Conservation (phyloP, 2,113 vertebrate species). For the Malurus melanocephalus region DNA sequence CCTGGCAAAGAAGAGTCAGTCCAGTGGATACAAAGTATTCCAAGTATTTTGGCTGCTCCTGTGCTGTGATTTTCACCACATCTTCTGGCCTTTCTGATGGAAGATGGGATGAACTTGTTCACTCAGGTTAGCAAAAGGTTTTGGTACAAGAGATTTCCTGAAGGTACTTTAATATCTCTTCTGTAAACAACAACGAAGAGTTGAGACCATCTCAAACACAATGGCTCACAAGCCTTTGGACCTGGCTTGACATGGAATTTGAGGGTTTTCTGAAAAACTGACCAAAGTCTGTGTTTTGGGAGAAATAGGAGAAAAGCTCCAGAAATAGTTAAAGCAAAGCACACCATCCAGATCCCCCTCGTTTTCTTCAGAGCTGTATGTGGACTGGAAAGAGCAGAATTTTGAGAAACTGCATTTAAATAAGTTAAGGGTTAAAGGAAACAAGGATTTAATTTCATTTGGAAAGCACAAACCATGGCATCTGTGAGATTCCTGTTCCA, state of each 20-base stretch:
- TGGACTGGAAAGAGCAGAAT: background rate
- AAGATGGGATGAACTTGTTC: background rate
- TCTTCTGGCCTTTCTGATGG: background rate
- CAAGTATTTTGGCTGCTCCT: constrained; percentile 11
- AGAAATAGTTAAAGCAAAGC: background rate
- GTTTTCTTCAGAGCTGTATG: background rate
- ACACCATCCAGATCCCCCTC: too few species aligned
- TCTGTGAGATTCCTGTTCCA: background rate
- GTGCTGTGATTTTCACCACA: background rate
- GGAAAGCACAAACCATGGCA: background rate
- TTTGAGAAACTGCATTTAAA: background rate
- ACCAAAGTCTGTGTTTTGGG: background rate
- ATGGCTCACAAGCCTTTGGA: background rate
- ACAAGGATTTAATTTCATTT: background rate
- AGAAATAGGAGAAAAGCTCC: background rate
- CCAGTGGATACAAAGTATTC: background rate
- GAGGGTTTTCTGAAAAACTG: background rate
- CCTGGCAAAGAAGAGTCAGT: background rate
- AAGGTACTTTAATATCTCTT: background rate
- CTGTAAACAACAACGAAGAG: background rate
- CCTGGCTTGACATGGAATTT: accelerated
- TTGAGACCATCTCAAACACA: background rate
- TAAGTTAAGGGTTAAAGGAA: background rate
- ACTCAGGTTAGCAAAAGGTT: background rate
- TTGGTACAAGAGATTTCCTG: background rate